These are phyloP conservation scores for Enteromius anoplus DNA, from an alignment of 2,797 vertebrate species.

Conservation along the genomic window DNA sequence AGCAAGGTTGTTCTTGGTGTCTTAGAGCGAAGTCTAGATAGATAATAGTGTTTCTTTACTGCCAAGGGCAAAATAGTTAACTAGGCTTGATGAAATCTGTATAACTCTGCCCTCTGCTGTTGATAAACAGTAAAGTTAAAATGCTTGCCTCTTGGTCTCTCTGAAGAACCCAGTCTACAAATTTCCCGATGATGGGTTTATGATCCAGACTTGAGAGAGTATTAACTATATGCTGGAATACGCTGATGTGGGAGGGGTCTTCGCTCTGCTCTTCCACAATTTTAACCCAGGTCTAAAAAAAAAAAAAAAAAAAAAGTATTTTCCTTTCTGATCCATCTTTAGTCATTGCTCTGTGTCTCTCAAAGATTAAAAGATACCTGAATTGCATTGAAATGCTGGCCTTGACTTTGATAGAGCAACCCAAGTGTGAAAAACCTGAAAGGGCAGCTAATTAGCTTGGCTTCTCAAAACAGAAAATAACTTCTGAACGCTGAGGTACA, in stretches of 20 bases:
- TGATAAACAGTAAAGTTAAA: constrained; percentile 18
- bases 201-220: constrained; percentile 66
- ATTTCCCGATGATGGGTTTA: constrained; percentile 68
- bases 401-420: constrained; percentile 70
- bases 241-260: constrained; percentile 62
- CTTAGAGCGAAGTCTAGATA: background rate
- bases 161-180: constrained; percentile 72
- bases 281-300: constrained; percentile 72
- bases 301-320: background rate
- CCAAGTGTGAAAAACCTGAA: constrained; percentile 74
- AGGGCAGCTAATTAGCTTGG: constrained; percentile 21
- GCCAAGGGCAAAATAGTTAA: background rate
- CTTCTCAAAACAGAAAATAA: constrained; percentile 2
- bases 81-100: background rate
- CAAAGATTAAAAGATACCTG: constrained; percentile 60
- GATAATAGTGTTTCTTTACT: background rate
- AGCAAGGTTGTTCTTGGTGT: background rate
- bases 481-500: background rate
- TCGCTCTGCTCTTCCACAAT: constrained; percentile 65
- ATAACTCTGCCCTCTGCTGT: constrained; percentile 21
- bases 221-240: constrained; percentile 68
- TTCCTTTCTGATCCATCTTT: background rate
- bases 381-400: constrained; percentile 64
- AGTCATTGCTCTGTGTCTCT: background rate
- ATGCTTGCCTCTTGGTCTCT: constrained; percentile 70